A percentile compares a stretch with the other conserved stretches of the same genome.
Evolutionary conservation across 2,888 invertebrate genomes (phyloP).

Genomic region (Halocaridina rubra): DNA sequence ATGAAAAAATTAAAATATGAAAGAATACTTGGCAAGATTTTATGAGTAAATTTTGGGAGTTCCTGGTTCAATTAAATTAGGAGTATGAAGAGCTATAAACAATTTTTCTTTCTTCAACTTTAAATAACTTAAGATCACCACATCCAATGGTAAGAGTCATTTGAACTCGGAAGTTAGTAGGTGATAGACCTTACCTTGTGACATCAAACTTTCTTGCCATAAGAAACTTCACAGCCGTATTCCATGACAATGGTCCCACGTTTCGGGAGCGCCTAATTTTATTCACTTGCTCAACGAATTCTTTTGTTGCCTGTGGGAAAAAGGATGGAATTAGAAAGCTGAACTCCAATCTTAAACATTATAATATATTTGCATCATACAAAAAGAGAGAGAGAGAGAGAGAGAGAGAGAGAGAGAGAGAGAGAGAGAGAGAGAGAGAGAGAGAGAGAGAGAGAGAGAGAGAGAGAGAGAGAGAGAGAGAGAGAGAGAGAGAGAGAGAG

Average conservation of each 20-base stretch:
- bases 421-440: background rate
- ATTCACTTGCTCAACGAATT: slow-evolving; percentile 83
- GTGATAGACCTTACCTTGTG: slow-evolving; percentile 69
- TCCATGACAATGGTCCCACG: slow-evolving; percentile 79
- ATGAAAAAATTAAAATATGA: no score
- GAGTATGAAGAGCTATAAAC: no score
- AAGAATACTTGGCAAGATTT: no score
- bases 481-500: background rate
- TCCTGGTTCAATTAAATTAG: no score
- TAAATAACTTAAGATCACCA: no score
- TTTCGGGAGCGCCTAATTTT: slow-evolving; percentile 71
- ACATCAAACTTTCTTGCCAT: slow-evolving; percentile 96
- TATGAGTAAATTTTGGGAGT: no score
- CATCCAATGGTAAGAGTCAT: no score
- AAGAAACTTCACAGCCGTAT: slow-evolving; percentile 92
- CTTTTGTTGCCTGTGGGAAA: slow-evolving; percentile 78
- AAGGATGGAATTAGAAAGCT: background rate
- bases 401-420: background rate
- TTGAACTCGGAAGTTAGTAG: no score
- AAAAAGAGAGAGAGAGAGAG: background rate
- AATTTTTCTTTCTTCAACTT: no score
- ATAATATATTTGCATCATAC: no score
- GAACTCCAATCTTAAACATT: no score
- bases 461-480: background rate
- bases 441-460: background rate